Evolutionary conservation across 2,113 vertebrate genomes (phyloP).

Genomic region (Notarius quadriscutis): DNA sequence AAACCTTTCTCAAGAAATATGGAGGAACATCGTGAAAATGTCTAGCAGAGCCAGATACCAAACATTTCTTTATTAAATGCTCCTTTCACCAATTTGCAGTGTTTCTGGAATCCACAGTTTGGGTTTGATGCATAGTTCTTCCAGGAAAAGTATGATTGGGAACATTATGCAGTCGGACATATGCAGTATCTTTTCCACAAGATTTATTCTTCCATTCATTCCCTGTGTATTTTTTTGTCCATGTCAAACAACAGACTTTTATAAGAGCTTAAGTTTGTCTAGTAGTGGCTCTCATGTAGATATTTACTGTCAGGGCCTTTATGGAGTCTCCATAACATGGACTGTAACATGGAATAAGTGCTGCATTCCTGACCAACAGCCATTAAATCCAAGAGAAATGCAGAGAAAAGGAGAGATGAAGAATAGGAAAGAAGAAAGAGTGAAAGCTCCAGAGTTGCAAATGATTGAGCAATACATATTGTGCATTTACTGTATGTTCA

Average conservation of each 20-base stretch:
- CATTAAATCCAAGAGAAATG: constrained; percentile 33
- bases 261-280: neutral
- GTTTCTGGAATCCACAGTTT: neutral
- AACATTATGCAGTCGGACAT: neutral
- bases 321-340: neutral
- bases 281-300: neutral
- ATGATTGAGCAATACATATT: neutral
- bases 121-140: neutral
- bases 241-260: neutral
- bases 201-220: neutral
- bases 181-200: neutral
- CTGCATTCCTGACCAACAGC: constrained; percentile 27
- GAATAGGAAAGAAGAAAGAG: neutral
- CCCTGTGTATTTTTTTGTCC: neutral
- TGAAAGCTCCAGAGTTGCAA: constrained; percentile 11
- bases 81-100: neutral
- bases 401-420: neutral
- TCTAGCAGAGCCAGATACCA: neutral
- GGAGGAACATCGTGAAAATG: neutral
- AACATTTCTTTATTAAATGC: no score
- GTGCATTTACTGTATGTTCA: neutral
- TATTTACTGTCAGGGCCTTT: constrained; percentile 39
- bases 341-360: neutral
- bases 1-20: neutral
- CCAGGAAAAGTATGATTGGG: neutral